Conservation (phyloP, 1,140 invertebrate genomes). For the Thaumatotibia leucotreta region DNA sequence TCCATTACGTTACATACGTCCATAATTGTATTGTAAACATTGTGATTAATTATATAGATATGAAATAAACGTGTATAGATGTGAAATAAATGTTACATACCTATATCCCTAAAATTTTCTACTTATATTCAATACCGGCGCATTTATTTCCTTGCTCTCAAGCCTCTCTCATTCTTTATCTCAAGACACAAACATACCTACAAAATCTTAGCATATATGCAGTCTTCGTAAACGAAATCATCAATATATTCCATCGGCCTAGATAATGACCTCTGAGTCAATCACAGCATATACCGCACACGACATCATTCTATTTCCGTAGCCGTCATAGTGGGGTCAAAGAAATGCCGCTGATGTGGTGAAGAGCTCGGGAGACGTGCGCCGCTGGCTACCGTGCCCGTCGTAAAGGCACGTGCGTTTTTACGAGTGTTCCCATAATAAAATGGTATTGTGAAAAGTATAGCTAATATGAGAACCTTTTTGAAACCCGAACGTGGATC, state of each 20-base stretch:
- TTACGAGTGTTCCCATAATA: constrained; percentile 26
- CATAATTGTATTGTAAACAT: too few species aligned
- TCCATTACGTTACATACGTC: too few species aligned
- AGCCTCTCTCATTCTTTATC: too few species aligned
- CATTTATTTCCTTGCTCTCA: too few species aligned
- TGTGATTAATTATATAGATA: too few species aligned
- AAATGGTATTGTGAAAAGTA: constrained; percentile 15
- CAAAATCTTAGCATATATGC: neutral
- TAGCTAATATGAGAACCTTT: neutral
- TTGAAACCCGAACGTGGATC: too few species aligned
- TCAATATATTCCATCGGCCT: neutral
- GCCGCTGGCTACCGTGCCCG: constrained; percentile 14
- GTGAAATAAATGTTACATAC: too few species aligned
- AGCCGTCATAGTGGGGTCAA: constrained; percentile 28
- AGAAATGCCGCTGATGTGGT: constrained; percentile 36
- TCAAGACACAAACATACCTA: neutral
- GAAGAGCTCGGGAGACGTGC: constrained; percentile 42
- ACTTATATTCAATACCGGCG: too few species aligned
- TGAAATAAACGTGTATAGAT: too few species aligned
- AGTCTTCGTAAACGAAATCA: neutral
- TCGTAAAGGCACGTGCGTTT: constrained; percentile 27
- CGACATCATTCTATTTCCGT: neutral
- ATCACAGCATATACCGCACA: neutral
- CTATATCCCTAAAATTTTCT: too few species aligned
- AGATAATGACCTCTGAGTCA: neutral